Evolutionary conservation across 2,797 vertebrate species (phyloP).

Genomic region (Microctenopoma lineatum): DNA sequence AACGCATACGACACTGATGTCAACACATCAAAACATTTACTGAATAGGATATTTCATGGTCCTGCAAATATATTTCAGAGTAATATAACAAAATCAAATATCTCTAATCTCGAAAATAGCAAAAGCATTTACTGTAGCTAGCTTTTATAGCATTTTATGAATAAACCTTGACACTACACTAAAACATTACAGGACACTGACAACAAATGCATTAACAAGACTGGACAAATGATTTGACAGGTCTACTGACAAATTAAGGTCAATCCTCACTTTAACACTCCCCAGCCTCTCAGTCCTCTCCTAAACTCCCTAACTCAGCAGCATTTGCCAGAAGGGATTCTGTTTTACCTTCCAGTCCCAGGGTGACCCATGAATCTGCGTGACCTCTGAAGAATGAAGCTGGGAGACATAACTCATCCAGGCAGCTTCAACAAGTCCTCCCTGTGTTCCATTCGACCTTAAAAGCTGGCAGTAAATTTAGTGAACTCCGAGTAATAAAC

Average conservation of each 20-base stretch:
- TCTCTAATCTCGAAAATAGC: too few species aligned
- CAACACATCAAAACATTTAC: background rate
- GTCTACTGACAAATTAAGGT: slow-evolving; percentile 32
- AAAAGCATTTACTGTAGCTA: too few species aligned
- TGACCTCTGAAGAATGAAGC: slow-evolving; percentile 69
- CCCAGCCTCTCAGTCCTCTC: slow-evolving; percentile 28
- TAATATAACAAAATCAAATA: too few species aligned
- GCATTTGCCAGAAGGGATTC: slow-evolving; percentile 55
- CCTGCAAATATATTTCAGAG: too few species aligned
- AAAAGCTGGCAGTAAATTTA: slow-evolving; percentile 75
- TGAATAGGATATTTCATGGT: background rate
- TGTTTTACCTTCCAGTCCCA: slow-evolving; percentile 63
- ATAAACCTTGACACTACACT: too few species aligned
- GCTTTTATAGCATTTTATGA: too few species aligned
- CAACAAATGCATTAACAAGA: slow-evolving; percentile 31
- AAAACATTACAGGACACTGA: slow-evolving; percentile 14
- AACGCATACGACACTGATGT: background rate
- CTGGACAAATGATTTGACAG: slow-evolving; percentile 33
- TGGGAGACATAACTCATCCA: slow-evolving; percentile 72
- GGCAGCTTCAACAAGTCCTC: slow-evolving; percentile 76
- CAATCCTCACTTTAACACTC: slow-evolving; percentile 49
- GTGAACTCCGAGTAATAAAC: slow-evolving; percentile 70
- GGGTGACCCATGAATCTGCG: slow-evolving; percentile 72
- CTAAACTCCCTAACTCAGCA: slow-evolving; percentile 59
- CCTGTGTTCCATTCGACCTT: slow-evolving; percentile 66